These are phyloP conservation scores for Microcebus tavaratra DNA, from an alignment of 2,113 vertebrate species.

Conservation along the genomic window DNA sequence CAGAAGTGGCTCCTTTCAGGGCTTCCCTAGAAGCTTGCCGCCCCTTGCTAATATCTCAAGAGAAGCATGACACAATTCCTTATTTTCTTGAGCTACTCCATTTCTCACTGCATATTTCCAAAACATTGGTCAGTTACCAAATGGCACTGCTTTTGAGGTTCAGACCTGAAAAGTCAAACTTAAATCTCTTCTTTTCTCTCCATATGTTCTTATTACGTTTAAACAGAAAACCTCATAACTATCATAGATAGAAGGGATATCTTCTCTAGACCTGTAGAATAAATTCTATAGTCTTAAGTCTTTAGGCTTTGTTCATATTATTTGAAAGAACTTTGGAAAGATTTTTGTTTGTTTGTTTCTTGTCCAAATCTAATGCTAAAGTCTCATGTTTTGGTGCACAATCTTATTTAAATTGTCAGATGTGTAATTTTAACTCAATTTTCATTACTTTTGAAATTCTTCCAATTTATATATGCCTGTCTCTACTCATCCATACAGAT, in stretches of 20 bases:
- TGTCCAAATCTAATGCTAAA: constrained; percentile 1
- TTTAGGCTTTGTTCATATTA: background rate
- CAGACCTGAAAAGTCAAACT: background rate
- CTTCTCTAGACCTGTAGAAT: background rate
- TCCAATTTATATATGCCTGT: background rate
- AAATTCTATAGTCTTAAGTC: background rate
- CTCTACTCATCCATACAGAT: background rate
- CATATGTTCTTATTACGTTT: background rate
- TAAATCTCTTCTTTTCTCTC: background rate
- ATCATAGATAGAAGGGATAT: background rate
- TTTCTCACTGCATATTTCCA: background rate
- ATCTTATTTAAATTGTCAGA: background rate
- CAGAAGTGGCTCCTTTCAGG: background rate
- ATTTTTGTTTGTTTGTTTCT: background rate
- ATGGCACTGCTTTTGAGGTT: background rate
- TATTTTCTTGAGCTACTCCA: background rate
- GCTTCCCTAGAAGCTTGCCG: background rate
- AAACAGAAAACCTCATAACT: background rate
- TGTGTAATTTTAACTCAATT: background rate
- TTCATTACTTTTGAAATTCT: background rate
- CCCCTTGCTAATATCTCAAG: background rate
- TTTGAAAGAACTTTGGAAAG: background rate
- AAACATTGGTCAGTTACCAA: background rate
- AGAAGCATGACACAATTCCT: background rate
- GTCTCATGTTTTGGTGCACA: background rate